A percentile compares a stretch with the other conserved stretches of the same genome.
phyloP scores from a whole-genome alignment of 2,888 invertebrate species.

The Drosophila siamana region DNA sequence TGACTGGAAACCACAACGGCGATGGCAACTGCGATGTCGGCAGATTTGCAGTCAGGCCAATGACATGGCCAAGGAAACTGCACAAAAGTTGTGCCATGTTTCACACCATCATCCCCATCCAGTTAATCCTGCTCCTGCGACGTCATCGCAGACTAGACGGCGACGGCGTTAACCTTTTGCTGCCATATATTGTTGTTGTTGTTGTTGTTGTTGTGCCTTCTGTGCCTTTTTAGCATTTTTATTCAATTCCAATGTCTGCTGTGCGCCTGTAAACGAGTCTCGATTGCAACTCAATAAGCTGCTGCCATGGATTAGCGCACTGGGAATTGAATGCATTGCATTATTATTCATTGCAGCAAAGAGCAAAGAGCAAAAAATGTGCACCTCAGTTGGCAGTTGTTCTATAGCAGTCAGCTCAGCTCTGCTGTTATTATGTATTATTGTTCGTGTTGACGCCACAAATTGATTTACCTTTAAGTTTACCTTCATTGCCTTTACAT shows the following conservation, averaged over 20 bases:
- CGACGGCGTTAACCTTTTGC: slow-evolving; percentile 70
- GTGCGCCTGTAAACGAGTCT: slow-evolving; percentile 42
- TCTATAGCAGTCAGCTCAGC: too few species aligned
- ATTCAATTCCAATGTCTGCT: slow-evolving; percentile 62
- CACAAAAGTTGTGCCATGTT: slow-evolving; percentile 64
- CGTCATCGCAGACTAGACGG: slow-evolving; percentile 69
- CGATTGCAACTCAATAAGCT: slow-evolving; percentile 77
- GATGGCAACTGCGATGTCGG: slow-evolving; percentile 31
- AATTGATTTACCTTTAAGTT: slow-evolving; percentile 33
- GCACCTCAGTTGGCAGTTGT: slow-evolving; percentile 45
- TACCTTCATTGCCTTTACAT: not conserved
- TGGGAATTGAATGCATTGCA: slow-evolving; percentile 54
- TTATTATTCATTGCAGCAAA: slow-evolving; percentile 71
- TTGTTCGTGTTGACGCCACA: slow-evolving; percentile 8
- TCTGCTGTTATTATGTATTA: too few species aligned
- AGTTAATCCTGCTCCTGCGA: slow-evolving; percentile 16
- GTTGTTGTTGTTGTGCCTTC: slow-evolving; percentile 32
- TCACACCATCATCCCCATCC: slow-evolving; percentile 32
- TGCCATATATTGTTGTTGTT: slow-evolving; percentile 51
- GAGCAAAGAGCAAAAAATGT: too few species aligned
- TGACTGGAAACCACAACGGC: slow-evolving; percentile 69
- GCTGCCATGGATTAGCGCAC: slow-evolving; percentile 42
- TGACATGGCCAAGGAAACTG: slow-evolving; percentile 68
- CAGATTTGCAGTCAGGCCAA: slow-evolving; percentile 70
- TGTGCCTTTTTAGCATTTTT: slow-evolving; percentile 55